Conservation (phyloP, 2,113 vertebrate species). For the Anarhynchus alexandrinus region DNA sequence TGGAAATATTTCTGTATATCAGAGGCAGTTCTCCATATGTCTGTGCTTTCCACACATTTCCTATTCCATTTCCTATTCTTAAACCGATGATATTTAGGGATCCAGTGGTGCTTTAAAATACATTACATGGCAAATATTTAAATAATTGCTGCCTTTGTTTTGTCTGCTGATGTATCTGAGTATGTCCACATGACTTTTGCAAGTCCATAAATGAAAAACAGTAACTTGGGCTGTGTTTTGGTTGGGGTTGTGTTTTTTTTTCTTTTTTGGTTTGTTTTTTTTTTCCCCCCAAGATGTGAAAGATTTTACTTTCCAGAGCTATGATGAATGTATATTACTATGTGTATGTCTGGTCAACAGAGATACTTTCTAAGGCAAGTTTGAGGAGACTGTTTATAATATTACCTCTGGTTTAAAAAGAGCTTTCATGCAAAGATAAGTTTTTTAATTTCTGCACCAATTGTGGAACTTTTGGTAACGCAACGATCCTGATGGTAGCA, state of each 20-base stretch:
- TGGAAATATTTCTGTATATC: not conserved
- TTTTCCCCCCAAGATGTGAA: not conserved
- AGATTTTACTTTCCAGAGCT: not conserved
- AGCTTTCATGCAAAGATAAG: not conserved
- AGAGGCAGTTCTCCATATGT: not conserved
- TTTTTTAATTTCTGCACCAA: not conserved
- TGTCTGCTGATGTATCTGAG: not conserved
- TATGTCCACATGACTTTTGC: not conserved
- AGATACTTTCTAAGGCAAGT: not conserved
- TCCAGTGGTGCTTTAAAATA: not conserved
- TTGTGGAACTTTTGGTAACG: not conserved
- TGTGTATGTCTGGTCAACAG: not conserved
- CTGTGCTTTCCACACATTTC: not conserved
- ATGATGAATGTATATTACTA: not conserved
- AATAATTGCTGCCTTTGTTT: not conserved
- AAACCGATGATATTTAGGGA: not conserved
- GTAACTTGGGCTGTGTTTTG: not conserved
- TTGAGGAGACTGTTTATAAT: not conserved
- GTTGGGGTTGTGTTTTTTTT: not conserved
- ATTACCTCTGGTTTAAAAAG: not conserved
- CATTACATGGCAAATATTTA: not conserved
- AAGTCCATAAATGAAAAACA: not conserved
- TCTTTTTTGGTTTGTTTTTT: not conserved
- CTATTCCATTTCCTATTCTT: no score
- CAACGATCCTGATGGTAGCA: rapidly evolving